phyloP scores from a whole-genome alignment of 2,113 vertebrate species.

The Meriones unguiculatus region DNA sequence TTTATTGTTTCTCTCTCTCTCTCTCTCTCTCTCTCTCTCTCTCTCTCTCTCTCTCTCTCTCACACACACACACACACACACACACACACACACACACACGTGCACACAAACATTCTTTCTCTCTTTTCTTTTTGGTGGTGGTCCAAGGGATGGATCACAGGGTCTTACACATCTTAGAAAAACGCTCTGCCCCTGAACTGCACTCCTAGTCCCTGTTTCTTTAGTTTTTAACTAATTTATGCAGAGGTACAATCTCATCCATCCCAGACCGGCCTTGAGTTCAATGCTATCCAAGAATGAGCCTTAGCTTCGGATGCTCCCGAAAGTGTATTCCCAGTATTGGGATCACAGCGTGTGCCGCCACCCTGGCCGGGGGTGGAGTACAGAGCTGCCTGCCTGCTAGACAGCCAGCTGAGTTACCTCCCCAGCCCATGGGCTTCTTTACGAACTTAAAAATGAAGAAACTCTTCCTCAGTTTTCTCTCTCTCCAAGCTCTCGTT shows the following conservation, averaged over 20 bases:
- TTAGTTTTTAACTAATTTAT: neutral
- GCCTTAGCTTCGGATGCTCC: neutral
- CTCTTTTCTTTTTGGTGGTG: neutral
- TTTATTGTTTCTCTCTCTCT: neutral
- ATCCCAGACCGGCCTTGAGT: neutral
- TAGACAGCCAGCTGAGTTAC: neutral
- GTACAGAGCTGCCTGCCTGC: too few relatives aligned
- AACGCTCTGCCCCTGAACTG: neutral
- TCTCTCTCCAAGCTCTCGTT: neutral
- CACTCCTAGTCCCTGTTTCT: too few relatives aligned
- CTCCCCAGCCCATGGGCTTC: neutral
- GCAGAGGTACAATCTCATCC: neutral
- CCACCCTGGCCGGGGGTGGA: neutral
- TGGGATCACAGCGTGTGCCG: neutral
- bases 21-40: neutral
- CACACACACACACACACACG: too few relatives aligned
- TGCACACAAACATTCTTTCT: too few relatives aligned
- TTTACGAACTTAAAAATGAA: slow-evolving; percentile 45
- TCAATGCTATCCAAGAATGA: neutral
- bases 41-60: too few relatives aligned
- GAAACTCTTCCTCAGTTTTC: slow-evolving; percentile 5
- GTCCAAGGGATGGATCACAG: neutral
- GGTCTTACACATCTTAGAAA: neutral
- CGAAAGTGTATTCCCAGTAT: neutral
- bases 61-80: too few relatives aligned